These are phyloP conservation scores for Excalfactoria chinensis DNA, from an alignment of 2,113 vertebrate genomes.

Conservation along the genomic window DNA sequence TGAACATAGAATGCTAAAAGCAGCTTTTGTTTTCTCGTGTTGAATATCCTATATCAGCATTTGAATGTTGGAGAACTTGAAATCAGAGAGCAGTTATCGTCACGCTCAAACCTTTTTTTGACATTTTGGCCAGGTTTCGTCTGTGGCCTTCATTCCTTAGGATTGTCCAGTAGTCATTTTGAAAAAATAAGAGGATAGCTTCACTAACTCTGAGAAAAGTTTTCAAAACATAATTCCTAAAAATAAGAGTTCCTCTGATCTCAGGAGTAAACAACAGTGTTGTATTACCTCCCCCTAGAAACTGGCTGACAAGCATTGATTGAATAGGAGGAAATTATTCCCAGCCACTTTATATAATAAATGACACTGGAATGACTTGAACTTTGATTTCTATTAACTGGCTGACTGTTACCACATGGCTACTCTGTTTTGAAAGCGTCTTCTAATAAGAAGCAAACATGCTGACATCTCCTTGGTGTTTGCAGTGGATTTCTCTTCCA, in stretches of 20 bases:
- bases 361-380: background rate
- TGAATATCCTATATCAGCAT: background rate
- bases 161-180: background rate
- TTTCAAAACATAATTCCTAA: constrained; percentile 35
- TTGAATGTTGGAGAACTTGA: background rate
- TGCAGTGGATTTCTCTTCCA: background rate
- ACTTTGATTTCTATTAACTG: background rate
- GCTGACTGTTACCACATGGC: background rate
- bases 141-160: background rate
- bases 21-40: background rate
- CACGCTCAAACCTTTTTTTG: background rate
- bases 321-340: constrained; percentile 8
- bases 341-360: background rate
- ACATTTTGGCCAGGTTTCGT: background rate
- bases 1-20: background rate
- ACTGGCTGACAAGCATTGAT: background rate
- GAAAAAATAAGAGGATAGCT: constrained; percentile 15
- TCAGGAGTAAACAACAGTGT: constrained; percentile 23
- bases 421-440: background rate
- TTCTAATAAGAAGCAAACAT: background rate
- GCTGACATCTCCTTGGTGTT: background rate
- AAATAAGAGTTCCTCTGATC: background rate
- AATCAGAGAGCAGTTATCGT: background rate
- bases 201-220: background rate
- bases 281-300: background rate